Base-by-base conservation (phyloP, 1,140 invertebrate genomes). In the Tetramorium alpestre region DNA sequence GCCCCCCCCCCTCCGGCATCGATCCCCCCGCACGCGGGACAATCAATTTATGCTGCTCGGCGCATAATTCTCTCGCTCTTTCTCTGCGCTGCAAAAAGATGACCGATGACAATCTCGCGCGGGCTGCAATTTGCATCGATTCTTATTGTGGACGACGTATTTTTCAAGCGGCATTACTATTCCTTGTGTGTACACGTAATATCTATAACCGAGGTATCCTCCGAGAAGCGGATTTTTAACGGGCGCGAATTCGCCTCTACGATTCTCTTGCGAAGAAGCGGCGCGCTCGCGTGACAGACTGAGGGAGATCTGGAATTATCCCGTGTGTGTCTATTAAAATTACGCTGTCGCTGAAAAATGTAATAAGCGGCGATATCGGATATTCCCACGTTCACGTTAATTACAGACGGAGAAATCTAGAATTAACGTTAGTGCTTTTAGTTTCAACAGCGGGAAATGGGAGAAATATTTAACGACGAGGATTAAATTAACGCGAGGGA, bases 191-290 rank as follows among this genome's bases (percentile, higher is more conserved):
- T 38, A 3, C 16, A 22, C 49, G 33, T 41, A 81, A 81, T 33
- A 33, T 33, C 64, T 81, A 60, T 49, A 84, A 6, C n/a, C 41
- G 41, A 47, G 54, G 8, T 58, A 62, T 84, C 18, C 41, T 47
- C 11, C 41, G 49, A 25, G 41, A 73, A 28, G 33, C 18, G 58
- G 67, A 84, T 82, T 82, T 82, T 82, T 73, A 82, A 73, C 13
- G 38, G 33, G 13, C 64, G 38, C 78, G 41, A 81, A 33, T 64
- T 60, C 25, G 22, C 47, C 22, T 47, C 41, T 60, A 6, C 13
- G 25, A 84, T 73, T 73, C 47, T 73, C n/a, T 28, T 4, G 13
- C 11, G 51, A 58, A 51, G 38, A 58, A 16, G 38, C 47, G 49
- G 18, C 49, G 47, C 47, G 22, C 65, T 82, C 51, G 51, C 44